A percentile compares a stretch with the other conserved stretches of the same genome.
phyloP scores from a whole-genome alignment of 2,888 invertebrate species.

The Cerastis rubricosa region DNA sequence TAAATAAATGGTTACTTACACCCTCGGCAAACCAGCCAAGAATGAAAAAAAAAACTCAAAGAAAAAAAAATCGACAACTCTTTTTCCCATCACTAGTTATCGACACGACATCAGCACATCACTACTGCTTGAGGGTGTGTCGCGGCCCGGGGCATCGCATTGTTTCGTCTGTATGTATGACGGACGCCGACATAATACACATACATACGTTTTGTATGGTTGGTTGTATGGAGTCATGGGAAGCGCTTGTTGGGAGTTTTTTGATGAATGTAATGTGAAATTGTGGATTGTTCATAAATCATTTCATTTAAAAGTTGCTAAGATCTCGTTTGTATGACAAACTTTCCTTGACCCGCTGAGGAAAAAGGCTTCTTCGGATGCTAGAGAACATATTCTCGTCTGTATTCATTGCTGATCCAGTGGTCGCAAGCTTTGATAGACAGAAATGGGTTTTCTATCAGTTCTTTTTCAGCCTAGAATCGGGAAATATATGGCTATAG shows the following conservation, averaged over 20 bases:
- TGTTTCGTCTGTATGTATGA: conserved; percentile 89
- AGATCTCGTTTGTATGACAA: neutral
- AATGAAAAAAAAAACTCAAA: neutral
- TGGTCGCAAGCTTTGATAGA: no score
- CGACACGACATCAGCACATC: conserved; percentile 71
- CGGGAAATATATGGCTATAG: no score
- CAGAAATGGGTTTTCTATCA: no score
- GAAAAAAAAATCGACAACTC: neutral
- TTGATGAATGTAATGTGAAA: conserved; percentile 56
- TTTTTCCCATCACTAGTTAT: conserved; percentile 66
- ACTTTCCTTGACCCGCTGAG: neutral
- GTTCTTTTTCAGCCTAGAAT: no score
- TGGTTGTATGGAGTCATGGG: conserved; percentile 74
- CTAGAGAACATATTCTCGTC: no score
- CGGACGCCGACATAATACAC: conserved; percentile 77
- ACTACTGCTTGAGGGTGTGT: conserved; percentile 86
- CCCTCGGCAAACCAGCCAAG: neutral
- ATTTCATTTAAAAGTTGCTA: conserved; percentile 20
- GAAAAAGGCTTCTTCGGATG: no score
- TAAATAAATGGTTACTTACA: neutral
- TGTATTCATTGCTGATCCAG: no score
- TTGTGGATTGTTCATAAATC: conserved; percentile 44
- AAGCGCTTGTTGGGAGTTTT: conserved; percentile 72
- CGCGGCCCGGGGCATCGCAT: conserved; percentile 85
- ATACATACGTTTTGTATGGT: conserved; percentile 55